Conservation (phyloP, 2,888 invertebrate species). For the Nymphalis c-album region DNA sequence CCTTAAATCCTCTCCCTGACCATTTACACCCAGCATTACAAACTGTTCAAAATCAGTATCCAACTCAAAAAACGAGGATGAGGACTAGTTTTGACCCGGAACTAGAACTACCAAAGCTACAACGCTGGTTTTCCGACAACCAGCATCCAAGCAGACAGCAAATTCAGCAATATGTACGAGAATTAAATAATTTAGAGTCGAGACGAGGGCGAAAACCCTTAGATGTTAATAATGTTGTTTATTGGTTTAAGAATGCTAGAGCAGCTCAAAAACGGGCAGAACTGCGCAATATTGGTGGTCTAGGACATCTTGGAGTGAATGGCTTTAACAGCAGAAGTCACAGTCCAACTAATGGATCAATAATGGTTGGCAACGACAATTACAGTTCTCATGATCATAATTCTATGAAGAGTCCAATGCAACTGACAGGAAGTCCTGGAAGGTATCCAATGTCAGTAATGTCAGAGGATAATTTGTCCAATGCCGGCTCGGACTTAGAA, state of each 20-base stretch:
- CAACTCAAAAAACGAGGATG: conserved; percentile 95
- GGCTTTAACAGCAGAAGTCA: conserved; percentile 84
- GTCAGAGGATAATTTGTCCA: conserved; percentile 85
- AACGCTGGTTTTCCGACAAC: conserved; percentile 98
- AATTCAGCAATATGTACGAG: conserved; percentile 97
- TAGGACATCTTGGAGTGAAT: conserved; percentile 82
- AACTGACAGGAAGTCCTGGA: conserved; percentile 78
- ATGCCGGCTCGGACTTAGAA: conserved; percentile 84
- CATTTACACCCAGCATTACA: conserved; percentile 88
- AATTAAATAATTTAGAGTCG: conserved; percentile 95
- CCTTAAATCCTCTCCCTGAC: conserved; percentile 73
- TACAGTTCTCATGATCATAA: conserved; percentile 82
- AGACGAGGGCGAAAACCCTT: conserved; percentile 95
- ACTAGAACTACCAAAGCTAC: conserved; percentile 96
- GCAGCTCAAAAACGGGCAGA: conserved; percentile 97
- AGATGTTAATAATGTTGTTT: conserved; percentile 97
- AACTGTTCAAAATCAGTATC: conserved; percentile 88
- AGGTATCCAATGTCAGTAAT: conserved; percentile 84
- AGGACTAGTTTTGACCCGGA: conserved; percentile 98
- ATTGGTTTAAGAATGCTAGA: conserved; percentile 98
- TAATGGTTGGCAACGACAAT: conserved; percentile 81
- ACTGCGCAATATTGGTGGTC: conserved; percentile 83
- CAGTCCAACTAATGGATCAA: conserved; percentile 83
- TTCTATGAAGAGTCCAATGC: conserved; percentile 84
- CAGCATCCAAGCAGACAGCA: conserved; percentile 98